Percentiles rank a stretch among this genome's conserved stretches.
Evolutionary conservation across 2,888 invertebrate species (phyloP).

Genomic region (Parapristionchus giblindavisi): DNA sequence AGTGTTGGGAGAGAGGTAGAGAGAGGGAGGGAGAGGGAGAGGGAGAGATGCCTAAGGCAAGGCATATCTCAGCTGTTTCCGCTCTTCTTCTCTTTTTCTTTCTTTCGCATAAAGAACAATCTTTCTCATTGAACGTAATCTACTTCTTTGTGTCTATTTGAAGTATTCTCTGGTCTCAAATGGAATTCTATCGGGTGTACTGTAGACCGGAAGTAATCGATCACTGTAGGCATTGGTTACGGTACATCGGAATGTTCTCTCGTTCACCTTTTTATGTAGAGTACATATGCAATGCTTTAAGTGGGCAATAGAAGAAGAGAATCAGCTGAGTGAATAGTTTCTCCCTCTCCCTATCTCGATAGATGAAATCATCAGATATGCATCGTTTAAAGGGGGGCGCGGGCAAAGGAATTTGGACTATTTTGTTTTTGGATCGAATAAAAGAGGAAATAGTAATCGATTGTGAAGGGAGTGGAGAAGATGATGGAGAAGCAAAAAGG

Average conservation of each 20-base stretch:
- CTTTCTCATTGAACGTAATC: too few relatives aligned
- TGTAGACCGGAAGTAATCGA: background rate
- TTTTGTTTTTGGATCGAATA: background rate
- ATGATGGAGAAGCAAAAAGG: background rate
- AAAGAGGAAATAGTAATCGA: background rate
- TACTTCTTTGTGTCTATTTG: too few relatives aligned
- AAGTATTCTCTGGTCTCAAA: too few relatives aligned
- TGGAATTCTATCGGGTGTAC: too few relatives aligned
- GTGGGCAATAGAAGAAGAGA: too few relatives aligned
- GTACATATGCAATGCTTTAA: too few relatives aligned
- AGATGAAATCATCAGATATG: too few relatives aligned
- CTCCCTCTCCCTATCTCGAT: too few relatives aligned
- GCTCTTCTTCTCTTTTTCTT: slow-evolving; percentile 1
- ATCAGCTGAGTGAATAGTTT: too few relatives aligned
- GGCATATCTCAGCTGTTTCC: background rate
- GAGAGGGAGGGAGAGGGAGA: background rate
- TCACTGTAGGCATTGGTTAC: background rate
- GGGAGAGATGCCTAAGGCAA: background rate
- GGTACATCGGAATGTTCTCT: too few relatives aligned
- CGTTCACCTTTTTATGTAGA: too few relatives aligned
- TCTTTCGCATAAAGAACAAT: background rate
- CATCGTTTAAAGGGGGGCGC: too few relatives aligned
- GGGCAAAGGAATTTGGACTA: background rate
- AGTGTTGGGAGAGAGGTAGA: background rate
- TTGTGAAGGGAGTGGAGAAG: background rate